phyloP scores from a whole-genome alignment of 2,888 invertebrate species.

The Camptogramma bilineatum region DNA sequence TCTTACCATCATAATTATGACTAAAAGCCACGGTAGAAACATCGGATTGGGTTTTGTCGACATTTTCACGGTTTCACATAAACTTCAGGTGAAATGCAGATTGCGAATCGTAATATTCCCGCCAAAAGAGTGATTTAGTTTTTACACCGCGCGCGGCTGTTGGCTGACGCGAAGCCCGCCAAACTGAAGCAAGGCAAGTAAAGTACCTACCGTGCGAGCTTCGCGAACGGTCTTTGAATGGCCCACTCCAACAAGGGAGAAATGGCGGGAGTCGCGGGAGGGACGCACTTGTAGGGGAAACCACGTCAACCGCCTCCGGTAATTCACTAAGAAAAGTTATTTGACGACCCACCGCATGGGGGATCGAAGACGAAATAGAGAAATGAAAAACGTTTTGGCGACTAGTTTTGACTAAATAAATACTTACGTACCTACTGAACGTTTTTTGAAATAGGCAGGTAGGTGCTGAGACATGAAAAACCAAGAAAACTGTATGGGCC shows the following conservation, averaged over 20 bases:
- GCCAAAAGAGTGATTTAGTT: constrained; percentile 64
- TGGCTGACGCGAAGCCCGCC: constrained; percentile 75
- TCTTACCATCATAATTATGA: constrained; percentile 73
- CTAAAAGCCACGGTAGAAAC: constrained; percentile 68
- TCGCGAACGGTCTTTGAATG: constrained; percentile 82
- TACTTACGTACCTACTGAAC: not conserved
- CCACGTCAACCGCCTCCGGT: constrained; percentile 80
- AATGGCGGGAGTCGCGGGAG: constrained; percentile 79
- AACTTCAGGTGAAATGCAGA: constrained; percentile 56
- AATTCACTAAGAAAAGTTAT: constrained; percentile 85
- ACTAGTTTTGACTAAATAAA: constrained; percentile 4
- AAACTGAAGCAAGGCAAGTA: constrained; percentile 69
- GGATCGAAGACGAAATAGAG: constrained; percentile 67
- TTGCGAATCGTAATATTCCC: constrained; percentile 60
- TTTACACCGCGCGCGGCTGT: constrained; percentile 65
- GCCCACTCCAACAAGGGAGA: constrained; percentile 81
- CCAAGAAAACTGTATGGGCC: too few species aligned
- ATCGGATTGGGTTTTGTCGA: constrained; percentile 54
- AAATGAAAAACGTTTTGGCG: constrained; percentile 64
- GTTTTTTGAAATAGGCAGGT: not conserved
- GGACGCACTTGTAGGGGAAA: constrained; percentile 81
- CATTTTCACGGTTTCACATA: constrained; percentile 74
- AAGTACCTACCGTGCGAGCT: constrained; percentile 73
- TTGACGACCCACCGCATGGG: constrained; percentile 68
- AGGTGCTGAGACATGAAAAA: too few species aligned